A percentile compares a stretch with the other conserved stretches of the same genome.
Evolutionary conservation across 2,888 invertebrate species (phyloP).

Genomic region (Exocentrus adspersus): DNA sequence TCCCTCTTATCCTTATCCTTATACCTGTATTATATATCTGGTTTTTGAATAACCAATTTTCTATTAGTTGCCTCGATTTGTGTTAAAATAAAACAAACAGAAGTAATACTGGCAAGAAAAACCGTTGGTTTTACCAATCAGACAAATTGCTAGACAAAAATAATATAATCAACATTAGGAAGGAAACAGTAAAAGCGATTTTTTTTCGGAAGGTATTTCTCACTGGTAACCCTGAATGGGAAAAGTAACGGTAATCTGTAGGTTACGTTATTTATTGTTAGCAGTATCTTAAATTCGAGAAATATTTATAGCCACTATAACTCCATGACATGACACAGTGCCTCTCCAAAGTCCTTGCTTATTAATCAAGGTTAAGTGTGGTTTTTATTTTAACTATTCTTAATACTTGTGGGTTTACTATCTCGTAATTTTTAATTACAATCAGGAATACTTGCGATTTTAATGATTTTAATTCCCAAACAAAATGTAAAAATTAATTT

Average conservation of each 20-base stretch:
- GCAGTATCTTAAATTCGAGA: constrained; percentile 12
- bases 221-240: constrained; percentile 13
- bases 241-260: neutral
- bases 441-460: neutral
- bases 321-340: constrained; percentile 1
- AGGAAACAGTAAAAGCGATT: neutral
- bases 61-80: too few relatives aligned
- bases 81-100: too few relatives aligned
- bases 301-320: constrained; percentile 2
- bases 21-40: too few relatives aligned
- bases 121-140: neutral
- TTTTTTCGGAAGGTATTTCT: neutral
- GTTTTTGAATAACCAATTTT: too few relatives aligned
- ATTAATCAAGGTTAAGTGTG: constrained; percentile 20
- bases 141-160: neutral
- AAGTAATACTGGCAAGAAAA: too few relatives aligned
- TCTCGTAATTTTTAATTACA: neutral
- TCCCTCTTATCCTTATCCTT: too few relatives aligned
- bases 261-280: neutral
- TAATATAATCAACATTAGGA: neutral
- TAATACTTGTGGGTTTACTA: constrained; percentile 9
- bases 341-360: constrained; percentile 24
- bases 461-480: too few relatives aligned
- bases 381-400: constrained; percentile 15
- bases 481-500: too few relatives aligned